Evolutionary conservation across 2,888 invertebrate genomes (phyloP).

Genomic region (Hypena proboscidalis): DNA sequence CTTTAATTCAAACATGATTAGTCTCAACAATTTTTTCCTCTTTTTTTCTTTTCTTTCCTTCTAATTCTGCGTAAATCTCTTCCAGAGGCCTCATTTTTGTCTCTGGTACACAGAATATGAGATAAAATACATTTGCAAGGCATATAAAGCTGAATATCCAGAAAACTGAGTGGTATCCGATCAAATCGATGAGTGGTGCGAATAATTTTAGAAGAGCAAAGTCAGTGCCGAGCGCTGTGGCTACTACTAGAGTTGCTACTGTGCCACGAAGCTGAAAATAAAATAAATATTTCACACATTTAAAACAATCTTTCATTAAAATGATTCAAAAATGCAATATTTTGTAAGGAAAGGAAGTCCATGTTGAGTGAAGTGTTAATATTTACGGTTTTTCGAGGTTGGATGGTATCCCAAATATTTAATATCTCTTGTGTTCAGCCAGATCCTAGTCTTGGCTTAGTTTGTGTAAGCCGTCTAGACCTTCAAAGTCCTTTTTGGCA

Average conservation of each 20-base stretch:
- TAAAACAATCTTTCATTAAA: too few relatives aligned
- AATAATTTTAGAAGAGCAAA: constrained; percentile 95
- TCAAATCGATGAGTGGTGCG: constrained; percentile 86
- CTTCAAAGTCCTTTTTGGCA: too few relatives aligned
- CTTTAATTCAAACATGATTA: constrained; percentile 50
- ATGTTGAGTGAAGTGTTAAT: too few relatives aligned
- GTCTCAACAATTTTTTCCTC: constrained; percentile 55
- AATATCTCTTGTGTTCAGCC: too few relatives aligned
- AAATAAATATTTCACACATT: constrained; percentile 7
- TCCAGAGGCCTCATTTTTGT: constrained; percentile 96
- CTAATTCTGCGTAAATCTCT: constrained; percentile 94
- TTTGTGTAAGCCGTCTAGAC: too few relatives aligned
- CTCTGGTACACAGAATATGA: constrained; percentile 95
- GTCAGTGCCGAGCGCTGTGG: constrained; percentile 91
- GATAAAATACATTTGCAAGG: constrained; percentile 91
- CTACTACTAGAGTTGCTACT: constrained; percentile 75
- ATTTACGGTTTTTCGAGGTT: too few relatives aligned
- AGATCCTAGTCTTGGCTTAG: too few relatives aligned
- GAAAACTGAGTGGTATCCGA: constrained; percentile 91
- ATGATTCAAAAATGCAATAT: too few relatives aligned
- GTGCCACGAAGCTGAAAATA: constrained; percentile 71
- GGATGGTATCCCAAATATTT: too few relatives aligned
- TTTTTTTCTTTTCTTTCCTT: constrained; percentile 75
- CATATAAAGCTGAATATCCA: constrained; percentile 93
- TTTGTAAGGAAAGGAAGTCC: too few relatives aligned